A percentile compares a stretch with the other conserved stretches of the same genome.
Conservation (phyloP, 1,140 invertebrate genomes). For the Gryllus bimaculatus region DNA sequence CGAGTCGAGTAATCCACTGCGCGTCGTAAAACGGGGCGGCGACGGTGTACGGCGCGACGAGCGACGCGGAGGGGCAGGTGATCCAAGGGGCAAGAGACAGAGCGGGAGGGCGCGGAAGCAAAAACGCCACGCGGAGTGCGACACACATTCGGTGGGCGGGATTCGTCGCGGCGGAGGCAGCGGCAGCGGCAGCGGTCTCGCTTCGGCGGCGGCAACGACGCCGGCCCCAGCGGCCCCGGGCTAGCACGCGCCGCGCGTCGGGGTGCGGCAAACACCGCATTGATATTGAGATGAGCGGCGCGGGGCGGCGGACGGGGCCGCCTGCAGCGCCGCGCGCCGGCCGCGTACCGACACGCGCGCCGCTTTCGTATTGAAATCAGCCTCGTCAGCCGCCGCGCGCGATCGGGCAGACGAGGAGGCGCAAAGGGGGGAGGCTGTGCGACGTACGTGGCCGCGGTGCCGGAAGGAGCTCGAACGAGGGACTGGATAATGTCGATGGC, state of each 20-base stretch:
- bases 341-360: background rate
- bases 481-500: too few species aligned
- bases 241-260: background rate
- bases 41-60: background rate
- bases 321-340: background rate
- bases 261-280: background rate
- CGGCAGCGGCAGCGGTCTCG: background rate
- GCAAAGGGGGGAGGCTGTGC: too few species aligned
- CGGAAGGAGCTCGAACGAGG: too few species aligned
- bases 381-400: background rate
- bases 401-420: background rate
- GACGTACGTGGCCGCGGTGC: too few species aligned
- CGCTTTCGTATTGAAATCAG: constrained; percentile 4
- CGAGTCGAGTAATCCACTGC: background rate
- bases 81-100: background rate
- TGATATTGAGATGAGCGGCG: background rate
- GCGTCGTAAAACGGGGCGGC: background rate
- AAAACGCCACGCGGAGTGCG: background rate
- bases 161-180: background rate
- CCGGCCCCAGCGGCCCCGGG: background rate
- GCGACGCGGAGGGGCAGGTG: background rate
- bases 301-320: too few species aligned
- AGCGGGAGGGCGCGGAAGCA: background rate
- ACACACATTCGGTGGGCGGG: background rate
- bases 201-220: background rate